Evolutionary conservation across 2,888 invertebrate species (phyloP).

Genomic region (Nasonovia ribisnigri): DNA sequence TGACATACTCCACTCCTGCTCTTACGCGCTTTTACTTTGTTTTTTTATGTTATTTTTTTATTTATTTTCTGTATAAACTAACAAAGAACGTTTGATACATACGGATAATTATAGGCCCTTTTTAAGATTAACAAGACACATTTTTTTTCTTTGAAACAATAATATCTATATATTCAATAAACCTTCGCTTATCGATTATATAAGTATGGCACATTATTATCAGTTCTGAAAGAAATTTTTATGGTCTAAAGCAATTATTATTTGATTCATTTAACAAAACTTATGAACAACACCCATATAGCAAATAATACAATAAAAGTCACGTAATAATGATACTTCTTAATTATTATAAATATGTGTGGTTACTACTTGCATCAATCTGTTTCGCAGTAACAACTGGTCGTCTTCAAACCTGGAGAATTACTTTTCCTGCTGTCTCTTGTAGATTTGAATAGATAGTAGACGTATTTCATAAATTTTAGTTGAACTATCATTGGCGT

Average conservation of each 20-base stretch:
- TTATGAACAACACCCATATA: not conserved
- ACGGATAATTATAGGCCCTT: too few species aligned
- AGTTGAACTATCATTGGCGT: not conserved
- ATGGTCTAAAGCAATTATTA: not conserved
- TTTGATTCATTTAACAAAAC: not conserved
- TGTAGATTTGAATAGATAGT: not conserved
- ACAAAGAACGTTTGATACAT: not conserved
- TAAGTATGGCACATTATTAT: not conserved
- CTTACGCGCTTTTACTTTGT: too few species aligned
- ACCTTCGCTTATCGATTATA: not conserved
- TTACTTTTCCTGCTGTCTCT: not conserved
- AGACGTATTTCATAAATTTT: not conserved
- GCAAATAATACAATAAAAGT: not conserved
- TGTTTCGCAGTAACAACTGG: not conserved
- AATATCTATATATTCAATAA: not conserved
- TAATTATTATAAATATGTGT: not conserved
- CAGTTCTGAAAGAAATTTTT: not conserved
- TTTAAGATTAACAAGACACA: not conserved
- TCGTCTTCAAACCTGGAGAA: not conserved
- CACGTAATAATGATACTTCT: not conserved
- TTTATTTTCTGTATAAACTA: not conserved
- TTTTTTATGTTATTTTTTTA: not conserved
- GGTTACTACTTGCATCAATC: not conserved
- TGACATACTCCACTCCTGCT: too few species aligned
- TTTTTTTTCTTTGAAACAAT: not conserved